phyloP scores from a whole-genome alignment of 2,797 vertebrate species.

The Naso thynnoides region DNA sequence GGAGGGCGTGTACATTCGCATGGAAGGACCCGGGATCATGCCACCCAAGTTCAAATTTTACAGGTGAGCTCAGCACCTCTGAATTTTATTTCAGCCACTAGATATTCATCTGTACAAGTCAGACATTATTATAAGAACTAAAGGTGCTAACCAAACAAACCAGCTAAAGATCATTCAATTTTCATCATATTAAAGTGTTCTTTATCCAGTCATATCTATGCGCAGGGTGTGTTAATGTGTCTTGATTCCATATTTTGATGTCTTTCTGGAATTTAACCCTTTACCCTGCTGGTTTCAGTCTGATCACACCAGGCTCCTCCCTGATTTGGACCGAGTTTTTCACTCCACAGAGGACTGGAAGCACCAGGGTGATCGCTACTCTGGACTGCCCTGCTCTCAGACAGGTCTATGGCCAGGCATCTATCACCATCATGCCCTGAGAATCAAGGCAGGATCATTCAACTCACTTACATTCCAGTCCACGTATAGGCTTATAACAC shows the following conservation, averaged over 20 bases:
- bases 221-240: neutral
- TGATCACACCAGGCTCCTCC: constrained; percentile 63
- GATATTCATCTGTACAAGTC: too few relatives aligned
- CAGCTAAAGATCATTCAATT: too few relatives aligned
- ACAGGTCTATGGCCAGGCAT: constrained; percentile 65
- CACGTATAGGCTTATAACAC: neutral
- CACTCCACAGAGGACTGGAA: constrained; percentile 79
- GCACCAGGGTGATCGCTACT: constrained; percentile 87
- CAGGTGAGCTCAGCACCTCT: constrained; percentile 83
- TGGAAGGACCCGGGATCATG: constrained; percentile 91
- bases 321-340: constrained; percentile 75
- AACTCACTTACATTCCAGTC: constrained; percentile 6
- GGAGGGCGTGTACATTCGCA: constrained; percentile 84
- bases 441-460: neutral
- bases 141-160: too few relatives aligned
- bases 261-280: neutral
- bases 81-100: too few relatives aligned
- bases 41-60: constrained; percentile 84
- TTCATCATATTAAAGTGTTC: too few relatives aligned
- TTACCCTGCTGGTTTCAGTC: constrained; percentile 42
- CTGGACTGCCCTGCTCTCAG: constrained; percentile 87
- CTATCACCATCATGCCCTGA: constrained; percentile 60
- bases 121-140: too few relatives aligned
- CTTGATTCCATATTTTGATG: neutral
- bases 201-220: too few relatives aligned